Base-by-base conservation (phyloP, 1,140 invertebrate genomes). In the Venturia canescens region DNA sequence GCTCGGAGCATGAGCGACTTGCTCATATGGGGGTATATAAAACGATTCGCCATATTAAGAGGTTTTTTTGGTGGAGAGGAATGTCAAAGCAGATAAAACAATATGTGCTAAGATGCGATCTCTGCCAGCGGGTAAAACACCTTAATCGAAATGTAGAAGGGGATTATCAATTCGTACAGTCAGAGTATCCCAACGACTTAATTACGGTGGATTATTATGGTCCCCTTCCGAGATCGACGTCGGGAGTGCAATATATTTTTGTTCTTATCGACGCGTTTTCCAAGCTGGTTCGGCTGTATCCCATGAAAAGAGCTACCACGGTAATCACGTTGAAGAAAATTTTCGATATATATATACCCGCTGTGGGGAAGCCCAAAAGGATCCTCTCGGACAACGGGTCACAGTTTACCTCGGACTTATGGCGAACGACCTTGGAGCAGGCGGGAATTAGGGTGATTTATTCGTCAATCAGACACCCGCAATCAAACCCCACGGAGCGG, bases 21-120 rank as follows among this genome's bases (percentile, higher is more conserved):
- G 87, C 86, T 0, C 88, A 90, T 81, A 82, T 85, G 29, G 88
- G 88, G 1, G 50, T 69, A 4, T 83, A 81, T 34, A 89, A 87
- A 82, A 77, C 86, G 23, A 81, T 83, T 38, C 75, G 80, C 31
- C 82, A 85, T 63, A 26, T 89, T 4, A 84, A 71, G 50, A 66
- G 84, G 44, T 69, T 80, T 74, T 86, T 83, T 72, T 88, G 84
- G 81, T 88, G 85, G 80, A 21, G 4, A 21, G 71, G 80, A 0
- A 84, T 89, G 77, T 57, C 70, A 0, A 72, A 66, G 69, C 5
- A 74, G 7, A 72, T 87, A 13, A 84, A 85, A 75, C 13, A 27
- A 26, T 48, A 84, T 21, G 44, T 89, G 13, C 9, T 48, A 0
- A 16, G 23, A 15, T 85, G 85, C 48, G 85, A 86, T 34, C 6